A percentile compares a stretch with the other conserved stretches of the same genome.
Evolutionary conservation across 92 coral and sea anemone species (phyloP).

Genomic region (Plumapathes pennacea): DNA sequence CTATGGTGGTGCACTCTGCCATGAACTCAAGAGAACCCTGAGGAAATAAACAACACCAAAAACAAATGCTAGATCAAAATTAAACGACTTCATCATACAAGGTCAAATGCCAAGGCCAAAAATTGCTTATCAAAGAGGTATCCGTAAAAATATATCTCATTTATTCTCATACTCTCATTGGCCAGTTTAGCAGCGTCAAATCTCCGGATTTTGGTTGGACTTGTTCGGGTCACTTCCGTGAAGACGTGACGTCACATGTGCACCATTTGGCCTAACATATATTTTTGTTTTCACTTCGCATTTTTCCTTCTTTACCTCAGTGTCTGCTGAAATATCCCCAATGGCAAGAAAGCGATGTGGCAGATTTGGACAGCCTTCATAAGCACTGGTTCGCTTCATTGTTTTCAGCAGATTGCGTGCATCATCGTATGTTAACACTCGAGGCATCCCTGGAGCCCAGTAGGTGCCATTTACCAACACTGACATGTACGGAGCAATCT

Average conservation of each 20-base stretch:
- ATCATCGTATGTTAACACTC: constrained; percentile 87
- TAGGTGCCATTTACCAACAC: constrained; percentile 93
- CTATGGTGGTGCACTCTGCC: constrained; percentile 97
- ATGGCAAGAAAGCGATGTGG: constrained; percentile 91
- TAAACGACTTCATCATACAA: no score
- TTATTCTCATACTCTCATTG: no score
- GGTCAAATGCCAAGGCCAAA: no score
- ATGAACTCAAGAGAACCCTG: constrained; percentile 96
- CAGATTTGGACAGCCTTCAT: constrained; percentile 92
- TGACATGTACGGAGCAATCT: constrained; percentile 98
- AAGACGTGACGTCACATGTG: not conserved
- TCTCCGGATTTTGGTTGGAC: not conserved
- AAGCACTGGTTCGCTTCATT: constrained; percentile 75
- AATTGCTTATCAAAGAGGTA: no score
- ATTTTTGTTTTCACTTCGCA: no score
- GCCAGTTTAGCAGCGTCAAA: no score
- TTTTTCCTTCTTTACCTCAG: constrained; percentile 70
- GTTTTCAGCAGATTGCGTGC: constrained; percentile 81
- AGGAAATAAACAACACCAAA: not conserved
- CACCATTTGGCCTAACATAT: no score
- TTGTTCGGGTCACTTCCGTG: not conserved
- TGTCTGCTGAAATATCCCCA: constrained; percentile 94
- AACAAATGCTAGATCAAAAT: not conserved
- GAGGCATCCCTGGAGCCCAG: constrained; percentile 93
- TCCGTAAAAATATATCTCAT: no score